These are phyloP conservation scores for Pangasius mekongensis DNA, from an alignment of 2,797 vertebrate genomes.

Conservation along the genomic window DNA sequence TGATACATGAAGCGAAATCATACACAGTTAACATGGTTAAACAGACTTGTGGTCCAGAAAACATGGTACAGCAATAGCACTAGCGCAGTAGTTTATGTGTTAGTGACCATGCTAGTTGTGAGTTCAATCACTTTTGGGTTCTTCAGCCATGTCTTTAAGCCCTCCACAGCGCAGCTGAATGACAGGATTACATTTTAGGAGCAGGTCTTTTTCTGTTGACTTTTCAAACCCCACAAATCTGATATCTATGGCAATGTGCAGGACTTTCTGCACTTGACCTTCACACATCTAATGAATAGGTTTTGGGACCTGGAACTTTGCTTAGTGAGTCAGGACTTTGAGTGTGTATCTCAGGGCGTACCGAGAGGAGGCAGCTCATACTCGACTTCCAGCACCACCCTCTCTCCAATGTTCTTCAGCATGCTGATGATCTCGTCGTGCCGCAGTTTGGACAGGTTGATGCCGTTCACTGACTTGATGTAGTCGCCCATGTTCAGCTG, in stretches of 20 bases:
- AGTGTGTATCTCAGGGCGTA: constrained; percentile 60
- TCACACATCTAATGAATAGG: background rate
- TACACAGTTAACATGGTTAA: background rate
- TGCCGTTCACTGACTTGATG: constrained; percentile 96
- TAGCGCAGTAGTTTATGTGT: background rate
- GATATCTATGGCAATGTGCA: background rate
- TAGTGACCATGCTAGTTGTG: background rate
- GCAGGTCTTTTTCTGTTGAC: background rate
- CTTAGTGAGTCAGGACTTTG: background rate
- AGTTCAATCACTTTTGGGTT: background rate
- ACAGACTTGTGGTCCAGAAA: background rate
- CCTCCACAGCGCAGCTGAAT: background rate
- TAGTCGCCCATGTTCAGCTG: constrained; percentile 94
- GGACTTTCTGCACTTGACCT: background rate
- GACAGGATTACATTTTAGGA: background rate
- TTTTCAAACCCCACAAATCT: background rate
- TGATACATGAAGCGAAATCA: background rate
- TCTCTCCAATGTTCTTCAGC: constrained; percentile 93
- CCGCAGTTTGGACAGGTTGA: constrained; percentile 91
- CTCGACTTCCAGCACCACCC: constrained; percentile 96
- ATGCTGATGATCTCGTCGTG: constrained; percentile 97
- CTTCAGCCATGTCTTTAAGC: background rate
- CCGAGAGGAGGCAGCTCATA: constrained; percentile 93
- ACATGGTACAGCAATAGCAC: background rate
- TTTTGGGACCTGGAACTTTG: background rate